A percentile compares a stretch with the other conserved stretches of the same genome.
Conservation (phyloP, 2,113 vertebrate genomes). For the Eulemur macaco region DNA sequence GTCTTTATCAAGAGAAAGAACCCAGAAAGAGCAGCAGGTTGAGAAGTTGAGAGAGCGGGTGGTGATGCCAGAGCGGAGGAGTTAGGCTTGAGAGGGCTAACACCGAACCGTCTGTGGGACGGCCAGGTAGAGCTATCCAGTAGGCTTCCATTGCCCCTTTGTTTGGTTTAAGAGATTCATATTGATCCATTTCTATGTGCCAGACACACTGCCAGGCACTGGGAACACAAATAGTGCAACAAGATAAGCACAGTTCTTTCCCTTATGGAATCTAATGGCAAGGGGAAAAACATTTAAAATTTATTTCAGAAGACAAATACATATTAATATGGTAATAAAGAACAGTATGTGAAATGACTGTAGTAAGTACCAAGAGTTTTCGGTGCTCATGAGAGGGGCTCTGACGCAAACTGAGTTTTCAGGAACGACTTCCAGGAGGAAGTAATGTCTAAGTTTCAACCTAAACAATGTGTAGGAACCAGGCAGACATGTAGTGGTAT, state of each 20-base stretch:
- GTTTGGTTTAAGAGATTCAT: neutral
- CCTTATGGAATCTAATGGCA: neutral
- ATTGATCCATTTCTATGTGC: neutral
- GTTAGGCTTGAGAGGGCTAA: too few relatives aligned
- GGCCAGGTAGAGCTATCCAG: neutral
- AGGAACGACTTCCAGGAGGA: neutral
- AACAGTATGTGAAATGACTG: neutral
- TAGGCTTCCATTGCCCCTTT: too few relatives aligned
- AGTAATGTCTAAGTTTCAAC: neutral
- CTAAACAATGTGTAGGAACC: neutral
- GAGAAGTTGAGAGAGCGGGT: neutral
- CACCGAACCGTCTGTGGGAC: too few relatives aligned
- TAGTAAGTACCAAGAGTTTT: neutral
- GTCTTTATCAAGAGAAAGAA: neutral
- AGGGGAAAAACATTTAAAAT: neutral
- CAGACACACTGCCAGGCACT: neutral
- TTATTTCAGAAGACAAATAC: neutral
- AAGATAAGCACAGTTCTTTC: neutral
- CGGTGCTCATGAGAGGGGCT: neutral
- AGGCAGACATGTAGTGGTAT: too few relatives aligned
- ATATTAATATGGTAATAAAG: neutral
- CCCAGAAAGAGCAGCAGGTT: neutral
- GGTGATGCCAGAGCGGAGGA: neutral
- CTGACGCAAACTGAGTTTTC: neutral
- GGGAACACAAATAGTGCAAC: neutral